phyloP scores from a whole-genome alignment of 2,113 vertebrate species.

The Arvicanthis niloticus region DNA sequence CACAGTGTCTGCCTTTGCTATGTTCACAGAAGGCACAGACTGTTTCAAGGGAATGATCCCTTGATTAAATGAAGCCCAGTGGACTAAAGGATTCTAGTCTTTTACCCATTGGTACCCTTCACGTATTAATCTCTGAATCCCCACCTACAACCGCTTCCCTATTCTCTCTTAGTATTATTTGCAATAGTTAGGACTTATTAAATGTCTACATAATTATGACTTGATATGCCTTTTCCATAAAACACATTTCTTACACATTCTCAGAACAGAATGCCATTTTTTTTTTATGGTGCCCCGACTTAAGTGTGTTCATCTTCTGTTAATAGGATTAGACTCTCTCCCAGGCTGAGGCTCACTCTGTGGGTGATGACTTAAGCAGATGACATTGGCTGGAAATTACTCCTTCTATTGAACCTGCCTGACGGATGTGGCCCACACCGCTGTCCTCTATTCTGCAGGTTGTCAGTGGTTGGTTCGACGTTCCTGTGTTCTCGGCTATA shows the following conservation, averaged over 20 bases:
- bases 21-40: not conserved
- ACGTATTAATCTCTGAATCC: not conserved
- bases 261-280: not conserved
- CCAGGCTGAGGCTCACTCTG: not conserved
- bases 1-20: not conserved
- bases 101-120: no score
- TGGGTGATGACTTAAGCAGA: not conserved
- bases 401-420: not conserved
- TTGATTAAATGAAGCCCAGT: not conserved
- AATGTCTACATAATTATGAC: not conserved
- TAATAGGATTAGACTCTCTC: not conserved
- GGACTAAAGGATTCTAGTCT: not conserved
- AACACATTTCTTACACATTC: not conserved
- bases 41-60: not conserved
- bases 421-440: not conserved
- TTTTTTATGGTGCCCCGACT: not conserved
- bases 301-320: not conserved
- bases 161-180: not conserved
- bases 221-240: slow-evolving; percentile 1
- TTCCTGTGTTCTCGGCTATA: slow-evolving; percentile 52
- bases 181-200: not conserved
- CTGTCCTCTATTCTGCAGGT: not conserved
- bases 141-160: no score
- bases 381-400: not conserved
- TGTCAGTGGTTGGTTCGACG: not conserved